Conservation (phyloP, 92 coral and sea anemone species). For the Micromussa lordhowensis region DNA sequence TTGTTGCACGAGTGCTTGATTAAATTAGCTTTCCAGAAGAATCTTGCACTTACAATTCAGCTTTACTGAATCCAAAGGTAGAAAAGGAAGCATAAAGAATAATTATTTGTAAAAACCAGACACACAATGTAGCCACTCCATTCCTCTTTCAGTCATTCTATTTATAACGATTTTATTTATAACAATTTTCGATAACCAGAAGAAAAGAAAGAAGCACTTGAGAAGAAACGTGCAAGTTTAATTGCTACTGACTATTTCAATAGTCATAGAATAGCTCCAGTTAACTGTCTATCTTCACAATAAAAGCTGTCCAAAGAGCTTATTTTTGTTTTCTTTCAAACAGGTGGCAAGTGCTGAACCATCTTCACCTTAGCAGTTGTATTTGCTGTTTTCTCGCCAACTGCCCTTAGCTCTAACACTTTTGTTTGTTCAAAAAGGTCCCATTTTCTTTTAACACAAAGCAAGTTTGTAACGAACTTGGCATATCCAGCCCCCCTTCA, state of each 20-base stretch:
- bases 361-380: slow-evolving; percentile 7
- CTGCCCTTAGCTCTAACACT: neutral
- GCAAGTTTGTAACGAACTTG: neutral
- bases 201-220: neutral
- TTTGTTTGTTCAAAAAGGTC: neutral
- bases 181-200: neutral
- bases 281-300: neutral
- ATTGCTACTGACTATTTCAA: neutral
- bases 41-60: neutral
- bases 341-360: neutral
- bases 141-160: neutral
- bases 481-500: neutral
- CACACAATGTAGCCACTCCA: neutral
- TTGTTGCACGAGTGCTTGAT: neutral
- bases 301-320: neutral
- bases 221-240: neutral
- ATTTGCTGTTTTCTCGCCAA: slow-evolving; percentile 3
- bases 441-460: neutral
- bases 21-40: neutral
- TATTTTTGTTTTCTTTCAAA: neutral
- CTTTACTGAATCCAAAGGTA: neutral
- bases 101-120: neutral
- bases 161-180: too few relatives aligned
- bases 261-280: neutral
- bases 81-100: neutral